Evolutionary conservation across 2,888 invertebrate genomes (phyloP), one percentile per base, ranked within the genome.

Genomic region (Gastracanthus pulcherrimus): DNA sequence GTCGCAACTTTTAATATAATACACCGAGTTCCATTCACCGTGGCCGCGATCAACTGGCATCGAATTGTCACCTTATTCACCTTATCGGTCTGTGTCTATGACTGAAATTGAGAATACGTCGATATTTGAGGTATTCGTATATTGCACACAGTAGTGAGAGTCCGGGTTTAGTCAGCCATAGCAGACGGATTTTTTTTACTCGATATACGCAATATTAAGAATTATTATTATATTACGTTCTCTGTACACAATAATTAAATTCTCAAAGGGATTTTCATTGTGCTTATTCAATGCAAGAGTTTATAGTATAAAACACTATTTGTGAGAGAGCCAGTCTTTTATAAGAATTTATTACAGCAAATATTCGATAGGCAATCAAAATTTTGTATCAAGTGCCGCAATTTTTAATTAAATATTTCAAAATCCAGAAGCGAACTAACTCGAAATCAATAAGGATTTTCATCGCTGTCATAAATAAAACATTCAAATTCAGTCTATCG

Each of bases 1-100:
- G n/a, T n/a, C n/a, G n/a, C n/a, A n/a, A 51, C 48, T 64, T 66
- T 70, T 71, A 78, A 78, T 76, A 69, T 60, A n/a, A 13, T 16
- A 19, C 41, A 23, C 0, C 23, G 45, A 67, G 70, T 66, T 76
- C 9, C 58, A 38, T 38, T 55, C 51, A n/a, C n/a, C 29, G 29
- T 6, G 16, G 7, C n/a, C 60, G 7, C 31, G 26, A 60, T 72
- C 29, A 41, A 29, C 29, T 72, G 41, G 16, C 7, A 5, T 23
- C 36, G n/a, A n/a, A n/a, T n/a, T n/a, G n/a, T n/a, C n/a, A n/a
- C n/a, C n/a, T n/a, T n/a, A n/a, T n/a, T n/a, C n/a, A n/a, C n/a
- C n/a, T n/a, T n/a, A n/a, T n/a, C 9, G 26, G 70, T 34, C 58
- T 23, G 38, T 2, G 26, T 1, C 9, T 11, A 5, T 31, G 16